Evolutionary conservation across 2,888 invertebrate genomes (phyloP).

Genomic region (Zygogramma bicolorata): DNA sequence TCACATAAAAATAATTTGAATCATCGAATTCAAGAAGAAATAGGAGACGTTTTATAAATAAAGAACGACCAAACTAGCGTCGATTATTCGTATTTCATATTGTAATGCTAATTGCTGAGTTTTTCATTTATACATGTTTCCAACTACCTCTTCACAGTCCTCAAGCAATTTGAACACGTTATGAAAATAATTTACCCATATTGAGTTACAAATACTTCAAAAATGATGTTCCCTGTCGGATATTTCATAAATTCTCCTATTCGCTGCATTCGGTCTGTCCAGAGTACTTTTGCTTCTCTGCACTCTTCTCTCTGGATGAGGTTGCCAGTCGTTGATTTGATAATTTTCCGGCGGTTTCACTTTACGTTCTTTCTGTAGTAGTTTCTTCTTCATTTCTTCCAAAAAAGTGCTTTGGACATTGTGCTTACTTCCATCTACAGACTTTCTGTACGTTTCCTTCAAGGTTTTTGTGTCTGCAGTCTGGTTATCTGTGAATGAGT

Average conservation of each 20-base stretch:
- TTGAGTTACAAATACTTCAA: no score
- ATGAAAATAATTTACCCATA: no score
- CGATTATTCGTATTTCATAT: no score
- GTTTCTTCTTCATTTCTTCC: conserved; percentile 3
- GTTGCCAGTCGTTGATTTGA: conserved; percentile 2
- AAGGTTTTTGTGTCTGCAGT: background rate
- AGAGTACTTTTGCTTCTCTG: conserved; percentile 33
- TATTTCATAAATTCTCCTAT: background rate
- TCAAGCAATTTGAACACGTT: no score
- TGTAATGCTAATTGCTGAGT: no score
- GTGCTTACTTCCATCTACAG: background rate
- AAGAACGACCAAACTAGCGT: no score
- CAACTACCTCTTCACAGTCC: no score
- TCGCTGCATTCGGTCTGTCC: conserved; percentile 11
- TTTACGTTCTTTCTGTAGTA: background rate
- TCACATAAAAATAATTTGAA: no score
- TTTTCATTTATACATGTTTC: no score
- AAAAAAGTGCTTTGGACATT: background rate
- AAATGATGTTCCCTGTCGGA: background rate
- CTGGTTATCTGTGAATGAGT: background rate
- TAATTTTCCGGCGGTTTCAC: background rate
- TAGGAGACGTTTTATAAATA: no score
- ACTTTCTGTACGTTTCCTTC: background rate
- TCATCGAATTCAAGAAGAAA: no score
- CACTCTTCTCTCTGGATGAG: background rate